Percentiles rank a stretch among this genome's conserved stretches.
Conservation (phyloP, 2,797 vertebrate genomes). For the Onychomys arenicola region DNA sequence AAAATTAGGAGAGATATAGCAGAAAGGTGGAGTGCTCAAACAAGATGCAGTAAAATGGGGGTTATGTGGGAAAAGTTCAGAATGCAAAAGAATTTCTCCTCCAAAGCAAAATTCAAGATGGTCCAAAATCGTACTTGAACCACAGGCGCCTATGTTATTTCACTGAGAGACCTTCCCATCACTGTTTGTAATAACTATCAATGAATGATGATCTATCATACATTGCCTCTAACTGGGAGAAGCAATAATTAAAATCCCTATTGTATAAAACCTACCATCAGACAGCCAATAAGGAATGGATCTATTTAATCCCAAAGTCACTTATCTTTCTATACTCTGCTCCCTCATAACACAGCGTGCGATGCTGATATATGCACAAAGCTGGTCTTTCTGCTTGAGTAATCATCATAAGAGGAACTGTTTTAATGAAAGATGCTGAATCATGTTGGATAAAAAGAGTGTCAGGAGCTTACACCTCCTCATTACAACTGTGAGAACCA, state of each 20-base stretch:
- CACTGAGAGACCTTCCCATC: neutral
- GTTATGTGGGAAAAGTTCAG: neutral
- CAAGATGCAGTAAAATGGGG: neutral
- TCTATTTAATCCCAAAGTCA: constrained; percentile 42
- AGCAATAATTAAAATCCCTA: neutral
- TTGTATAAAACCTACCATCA: constrained; percentile 45
- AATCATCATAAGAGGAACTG: neutral
- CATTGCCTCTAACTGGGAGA: constrained; percentile 20
- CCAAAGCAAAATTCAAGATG: constrained; percentile 28
- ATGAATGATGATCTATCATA: neutral
- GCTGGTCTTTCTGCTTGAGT: constrained; percentile 3
- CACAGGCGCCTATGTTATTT: neutral
- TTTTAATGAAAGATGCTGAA: constrained; percentile 48
- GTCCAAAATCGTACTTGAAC: constrained; percentile 27
- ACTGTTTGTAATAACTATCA: neutral
- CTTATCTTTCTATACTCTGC: neutral
- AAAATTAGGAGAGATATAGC: constrained; percentile 11
- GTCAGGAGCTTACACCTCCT: neutral
- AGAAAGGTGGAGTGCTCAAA: neutral
- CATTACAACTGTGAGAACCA: neutral
- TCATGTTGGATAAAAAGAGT: constrained; percentile 27
- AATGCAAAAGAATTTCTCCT: constrained; percentile 38
- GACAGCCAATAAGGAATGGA: neutral
- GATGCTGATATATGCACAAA: neutral
- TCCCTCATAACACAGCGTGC: neutral